phyloP scores from a whole-genome alignment of 2,797 vertebrate species.

The Trachops cirrhosus region DNA sequence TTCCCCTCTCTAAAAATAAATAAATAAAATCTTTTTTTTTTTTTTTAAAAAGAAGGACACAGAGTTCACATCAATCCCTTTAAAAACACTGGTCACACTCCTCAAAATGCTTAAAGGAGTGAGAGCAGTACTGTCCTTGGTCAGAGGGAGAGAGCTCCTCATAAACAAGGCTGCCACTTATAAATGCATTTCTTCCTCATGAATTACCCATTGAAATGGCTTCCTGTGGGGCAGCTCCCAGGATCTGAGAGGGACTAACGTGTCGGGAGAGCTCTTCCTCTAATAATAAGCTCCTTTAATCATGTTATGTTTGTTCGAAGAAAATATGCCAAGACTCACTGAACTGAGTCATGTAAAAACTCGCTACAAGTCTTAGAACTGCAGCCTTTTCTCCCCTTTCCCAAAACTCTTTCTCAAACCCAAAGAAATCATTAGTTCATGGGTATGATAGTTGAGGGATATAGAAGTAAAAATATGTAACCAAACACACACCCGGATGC shows the following conservation, averaged over 20 bases:
- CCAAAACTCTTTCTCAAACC: not conserved
- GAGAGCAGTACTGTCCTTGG: not conserved
- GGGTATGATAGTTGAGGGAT: not conserved
- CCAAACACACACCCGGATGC: too few species aligned
- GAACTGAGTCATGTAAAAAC: not conserved
- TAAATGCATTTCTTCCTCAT: not conserved
- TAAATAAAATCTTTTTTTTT: too few species aligned
- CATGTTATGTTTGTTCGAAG: not conserved
- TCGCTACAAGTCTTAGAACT: not conserved
- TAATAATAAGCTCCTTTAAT: constrained; percentile 21
- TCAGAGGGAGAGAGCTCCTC: not conserved
- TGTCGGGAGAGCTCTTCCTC: not conserved
- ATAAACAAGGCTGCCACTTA: not conserved
- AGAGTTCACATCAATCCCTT: not conserved
- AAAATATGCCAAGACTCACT: not conserved
- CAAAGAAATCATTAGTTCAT: not conserved
- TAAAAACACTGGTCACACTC: not conserved
- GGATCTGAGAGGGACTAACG: not conserved
- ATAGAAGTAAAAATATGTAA: not conserved
- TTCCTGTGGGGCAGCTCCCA: not conserved
- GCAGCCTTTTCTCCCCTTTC: not conserved
- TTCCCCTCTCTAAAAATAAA: too few species aligned
- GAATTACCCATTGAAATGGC: not conserved
- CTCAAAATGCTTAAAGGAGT: not conserved
- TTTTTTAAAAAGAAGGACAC: too few species aligned